Evolutionary conservation across 2,113 vertebrate species (phyloP).

Genomic region (Eurypyga helias): DNA sequence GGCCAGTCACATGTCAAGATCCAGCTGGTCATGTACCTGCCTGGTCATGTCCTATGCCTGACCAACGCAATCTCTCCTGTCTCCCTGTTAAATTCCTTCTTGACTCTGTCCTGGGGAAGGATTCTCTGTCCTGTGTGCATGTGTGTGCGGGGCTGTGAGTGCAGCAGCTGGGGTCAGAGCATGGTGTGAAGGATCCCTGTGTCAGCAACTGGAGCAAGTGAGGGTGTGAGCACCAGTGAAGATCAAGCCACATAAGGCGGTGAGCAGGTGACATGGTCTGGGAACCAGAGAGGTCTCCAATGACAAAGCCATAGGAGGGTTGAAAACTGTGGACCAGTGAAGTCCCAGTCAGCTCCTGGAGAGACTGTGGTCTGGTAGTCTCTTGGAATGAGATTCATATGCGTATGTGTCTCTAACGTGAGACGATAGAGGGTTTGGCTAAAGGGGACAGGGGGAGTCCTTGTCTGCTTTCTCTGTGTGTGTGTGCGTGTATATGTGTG

Average conservation of each 20-base stretch:
- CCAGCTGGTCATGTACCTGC: background rate
- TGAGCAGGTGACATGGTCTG: background rate
- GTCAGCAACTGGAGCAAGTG: fast-evolving
- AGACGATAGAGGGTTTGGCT: background rate
- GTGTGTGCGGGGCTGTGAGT: background rate
- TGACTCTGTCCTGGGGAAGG: background rate
- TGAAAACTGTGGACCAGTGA: background rate
- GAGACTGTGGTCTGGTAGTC: background rate
- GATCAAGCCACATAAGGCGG: background rate
- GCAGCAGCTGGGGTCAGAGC: background rate
- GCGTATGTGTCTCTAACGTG: background rate
- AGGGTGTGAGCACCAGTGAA: no score
- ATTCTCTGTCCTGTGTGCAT: background rate
- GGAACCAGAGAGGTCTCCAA: background rate
- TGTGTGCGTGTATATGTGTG: fast-evolving
- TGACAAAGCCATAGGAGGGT: background rate
- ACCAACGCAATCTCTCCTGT: background rate
- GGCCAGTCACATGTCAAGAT: fast-evolving
- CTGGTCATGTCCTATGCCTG: background rate
- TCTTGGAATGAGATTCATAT: background rate
- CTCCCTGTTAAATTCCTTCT: background rate
- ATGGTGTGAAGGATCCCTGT: fast-evolving
- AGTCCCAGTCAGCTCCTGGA: background rate
- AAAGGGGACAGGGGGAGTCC: background rate
- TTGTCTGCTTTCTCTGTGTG: background rate